Evolutionary conservation across 2,113 vertebrate species (phyloP).

Genomic region (Hydrochoerus hydrochaeris): DNA sequence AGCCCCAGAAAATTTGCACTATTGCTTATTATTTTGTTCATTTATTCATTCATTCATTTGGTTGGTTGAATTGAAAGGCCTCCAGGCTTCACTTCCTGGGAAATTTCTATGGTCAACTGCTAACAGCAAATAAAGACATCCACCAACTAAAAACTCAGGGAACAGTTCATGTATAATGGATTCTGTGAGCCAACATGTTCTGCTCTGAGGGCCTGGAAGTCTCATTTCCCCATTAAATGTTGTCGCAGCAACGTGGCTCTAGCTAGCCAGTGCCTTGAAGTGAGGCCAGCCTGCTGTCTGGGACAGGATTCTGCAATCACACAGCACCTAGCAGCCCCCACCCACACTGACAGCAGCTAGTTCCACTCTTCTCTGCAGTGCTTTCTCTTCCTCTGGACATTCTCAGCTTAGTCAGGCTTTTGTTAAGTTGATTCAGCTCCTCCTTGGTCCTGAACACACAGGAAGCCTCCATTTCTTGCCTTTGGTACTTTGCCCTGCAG

Average conservation of each 20-base stretch:
- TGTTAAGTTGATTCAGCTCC: not conserved
- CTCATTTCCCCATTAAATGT: not conserved
- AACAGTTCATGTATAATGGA: not conserved
- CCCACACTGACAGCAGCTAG: not conserved
- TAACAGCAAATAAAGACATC: constrained; percentile 24
- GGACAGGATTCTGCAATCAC: not conserved
- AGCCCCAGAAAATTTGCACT: not conserved
- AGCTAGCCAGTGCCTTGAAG: not conserved
- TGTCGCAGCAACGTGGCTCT: rapidly evolving
- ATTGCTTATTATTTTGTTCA: not conserved
- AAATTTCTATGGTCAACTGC: constrained; percentile 13
- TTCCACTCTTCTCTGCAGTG: not conserved
- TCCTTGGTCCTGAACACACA: not conserved
- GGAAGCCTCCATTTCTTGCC: not conserved
- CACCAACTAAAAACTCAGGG: not conserved
- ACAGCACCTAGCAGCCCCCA: not conserved
- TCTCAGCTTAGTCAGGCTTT: not conserved
- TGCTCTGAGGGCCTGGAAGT: not conserved
- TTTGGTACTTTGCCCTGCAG: not conserved
- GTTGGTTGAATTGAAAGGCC: constrained; percentile 12
- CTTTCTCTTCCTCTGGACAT: not conserved
- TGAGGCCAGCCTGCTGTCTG: too few relatives aligned
- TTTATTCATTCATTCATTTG: constrained; percentile 34
- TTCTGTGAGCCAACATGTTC: not conserved
- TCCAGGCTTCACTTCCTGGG: not conserved